Conservation (phyloP, 2,888 invertebrate genomes). For the Nephrotoma flavescens region DNA sequence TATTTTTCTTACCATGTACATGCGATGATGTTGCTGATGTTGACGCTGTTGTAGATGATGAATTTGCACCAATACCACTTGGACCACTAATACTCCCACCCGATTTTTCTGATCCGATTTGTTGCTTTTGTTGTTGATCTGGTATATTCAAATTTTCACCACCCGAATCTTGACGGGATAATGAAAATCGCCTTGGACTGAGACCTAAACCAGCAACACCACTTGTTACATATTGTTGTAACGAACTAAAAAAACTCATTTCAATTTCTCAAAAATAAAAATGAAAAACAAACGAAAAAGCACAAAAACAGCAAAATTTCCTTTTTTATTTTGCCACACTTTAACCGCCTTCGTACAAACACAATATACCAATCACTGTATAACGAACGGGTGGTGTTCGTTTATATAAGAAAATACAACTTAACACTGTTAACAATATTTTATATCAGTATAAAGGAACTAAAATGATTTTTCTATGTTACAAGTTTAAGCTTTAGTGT, state of each 20-base stretch:
- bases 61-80: not conserved
- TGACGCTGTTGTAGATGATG: not conserved
- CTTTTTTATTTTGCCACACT: not conserved
- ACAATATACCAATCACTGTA: not conserved
- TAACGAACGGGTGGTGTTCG: not conserved
- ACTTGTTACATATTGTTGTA: constrained; percentile 75
- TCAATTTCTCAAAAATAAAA: not conserved
- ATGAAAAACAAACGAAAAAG: not conserved
- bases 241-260: constrained; percentile 77
- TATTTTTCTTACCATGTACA: not conserved
- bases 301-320: not conserved
- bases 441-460: not conserved
- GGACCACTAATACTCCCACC: not conserved
- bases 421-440: not conserved
- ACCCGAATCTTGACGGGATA: constrained; percentile 49
- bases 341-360: not conserved
- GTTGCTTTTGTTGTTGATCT: not conserved
- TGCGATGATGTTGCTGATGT: not conserved
- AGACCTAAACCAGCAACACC: constrained; percentile 68
- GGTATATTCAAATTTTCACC: constrained; percentile 23
- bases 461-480: not conserved
- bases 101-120: not conserved
- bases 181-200: constrained; percentile 57
- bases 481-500: not conserved
- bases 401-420: not conserved